Percentiles rank a stretch among this genome's conserved stretches.
phyloP scores from a whole-genome alignment of 2,113 vertebrate species.

The Hippocampus mohnikei region DNA sequence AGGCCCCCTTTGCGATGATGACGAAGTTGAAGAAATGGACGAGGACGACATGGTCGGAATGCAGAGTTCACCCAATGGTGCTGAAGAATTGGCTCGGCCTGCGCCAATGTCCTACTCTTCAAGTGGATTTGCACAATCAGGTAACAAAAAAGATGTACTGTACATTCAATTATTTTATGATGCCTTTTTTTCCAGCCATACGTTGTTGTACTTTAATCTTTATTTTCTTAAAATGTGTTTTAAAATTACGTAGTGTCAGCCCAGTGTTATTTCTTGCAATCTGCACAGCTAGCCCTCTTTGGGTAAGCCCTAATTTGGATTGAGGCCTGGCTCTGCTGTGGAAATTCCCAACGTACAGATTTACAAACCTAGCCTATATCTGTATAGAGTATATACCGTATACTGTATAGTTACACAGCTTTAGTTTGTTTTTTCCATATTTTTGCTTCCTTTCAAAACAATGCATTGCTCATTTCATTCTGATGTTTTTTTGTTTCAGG shows the following conservation, averaged over 20 bases:
- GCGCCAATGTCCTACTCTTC: constrained; percentile 39
- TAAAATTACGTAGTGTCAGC: too few relatives aligned
- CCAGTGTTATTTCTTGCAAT: too few relatives aligned
- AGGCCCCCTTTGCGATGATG: constrained; percentile 60
- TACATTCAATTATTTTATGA: neutral
- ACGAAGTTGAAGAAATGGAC: constrained; percentile 63
- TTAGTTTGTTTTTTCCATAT: neutral
- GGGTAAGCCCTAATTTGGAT: too few relatives aligned
- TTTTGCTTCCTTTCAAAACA: neutral
- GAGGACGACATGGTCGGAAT: constrained; percentile 68
- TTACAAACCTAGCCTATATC: too few relatives aligned
- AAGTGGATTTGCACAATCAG: constrained; percentile 27
- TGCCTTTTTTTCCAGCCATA: too few relatives aligned
- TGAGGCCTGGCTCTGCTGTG: too few relatives aligned
- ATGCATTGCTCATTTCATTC: neutral
- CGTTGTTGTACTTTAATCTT: too few relatives aligned
- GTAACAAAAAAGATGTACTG: constrained; percentile 17
- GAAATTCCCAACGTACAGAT: too few relatives aligned
- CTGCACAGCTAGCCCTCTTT: too few relatives aligned
- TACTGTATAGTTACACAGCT: too few relatives aligned
- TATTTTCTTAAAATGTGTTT: too few relatives aligned
- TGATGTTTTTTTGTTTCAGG: constrained; percentile 44
- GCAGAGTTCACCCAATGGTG: constrained; percentile 63
- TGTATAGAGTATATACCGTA: too few relatives aligned
- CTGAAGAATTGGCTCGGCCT: constrained; percentile 45